Percentiles rank a stretch among this genome's conserved stretches.
These are phyloP conservation scores for Triops longicaudatus DNA, from an alignment of 1,140 invertebrate species.

Conservation along the genomic window DNA sequence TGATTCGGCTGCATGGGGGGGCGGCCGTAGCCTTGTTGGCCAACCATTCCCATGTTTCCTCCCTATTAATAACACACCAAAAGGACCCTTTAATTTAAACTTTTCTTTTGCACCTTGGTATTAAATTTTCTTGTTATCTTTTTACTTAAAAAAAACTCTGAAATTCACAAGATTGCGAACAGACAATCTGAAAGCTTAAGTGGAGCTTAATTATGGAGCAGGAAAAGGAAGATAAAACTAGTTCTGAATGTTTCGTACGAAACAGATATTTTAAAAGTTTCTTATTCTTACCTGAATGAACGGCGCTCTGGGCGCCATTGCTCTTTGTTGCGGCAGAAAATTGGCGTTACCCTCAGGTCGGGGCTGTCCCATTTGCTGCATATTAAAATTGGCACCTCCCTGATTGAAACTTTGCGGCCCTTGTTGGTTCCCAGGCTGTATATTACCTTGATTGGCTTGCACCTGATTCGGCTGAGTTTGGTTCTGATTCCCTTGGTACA, in stretches of 20 bases:
- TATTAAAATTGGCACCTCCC: constrained; percentile 13
- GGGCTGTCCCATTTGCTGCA: constrained; percentile 1
- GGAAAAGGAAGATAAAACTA: too few relatives aligned
- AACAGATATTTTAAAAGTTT: not conserved
- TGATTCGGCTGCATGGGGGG: constrained; percentile 32
- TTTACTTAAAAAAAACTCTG: too few relatives aligned
- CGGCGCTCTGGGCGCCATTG: constrained; percentile 16
- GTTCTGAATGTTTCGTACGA: too few relatives aligned
- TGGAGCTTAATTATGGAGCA: too few relatives aligned
- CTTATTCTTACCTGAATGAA: constrained; percentile 17
- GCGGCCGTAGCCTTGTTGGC: not conserved
- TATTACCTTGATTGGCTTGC: constrained; percentile 39
- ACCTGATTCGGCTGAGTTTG: constrained; percentile 34
- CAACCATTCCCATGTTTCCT: not conserved
- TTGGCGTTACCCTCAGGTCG: not conserved
- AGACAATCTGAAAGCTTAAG: too few relatives aligned
- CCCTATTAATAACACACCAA: not conserved
- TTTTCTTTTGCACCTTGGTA: not conserved
- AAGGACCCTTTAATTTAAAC: not conserved
- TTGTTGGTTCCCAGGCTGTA: constrained; percentile 44
- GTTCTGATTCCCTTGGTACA: constrained; percentile 32
- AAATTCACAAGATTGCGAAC: too few relatives aligned
- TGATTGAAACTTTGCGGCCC: constrained; percentile 40
- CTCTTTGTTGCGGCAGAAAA: constrained; percentile 19
- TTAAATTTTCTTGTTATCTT: too few relatives aligned